Conservation (phyloP, 2,113 vertebrate species). For the Indicator maculatus region DNA sequence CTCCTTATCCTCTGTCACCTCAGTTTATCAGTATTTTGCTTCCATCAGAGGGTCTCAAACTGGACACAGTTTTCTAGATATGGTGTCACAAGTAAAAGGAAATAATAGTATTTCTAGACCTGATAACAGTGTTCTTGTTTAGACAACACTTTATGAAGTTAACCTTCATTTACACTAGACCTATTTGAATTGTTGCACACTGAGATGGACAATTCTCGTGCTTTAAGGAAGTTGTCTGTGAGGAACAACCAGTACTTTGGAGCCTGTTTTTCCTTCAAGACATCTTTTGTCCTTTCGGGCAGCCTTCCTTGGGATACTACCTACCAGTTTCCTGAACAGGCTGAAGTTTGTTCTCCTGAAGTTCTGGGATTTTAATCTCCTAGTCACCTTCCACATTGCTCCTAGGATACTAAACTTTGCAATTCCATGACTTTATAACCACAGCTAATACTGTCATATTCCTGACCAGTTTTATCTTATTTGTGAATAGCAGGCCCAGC, state of each 20-base stretch:
- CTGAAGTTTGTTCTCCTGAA: no score
- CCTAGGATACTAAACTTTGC: no score
- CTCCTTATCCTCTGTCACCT: background rate
- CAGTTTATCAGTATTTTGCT: background rate
- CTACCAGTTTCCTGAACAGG: no score
- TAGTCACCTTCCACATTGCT: no score
- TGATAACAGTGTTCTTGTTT: background rate
- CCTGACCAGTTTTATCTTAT: background rate
- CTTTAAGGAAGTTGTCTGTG: background rate
- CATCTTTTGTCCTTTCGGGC: background rate
- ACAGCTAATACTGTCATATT: background rate
- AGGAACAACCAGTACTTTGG: background rate
- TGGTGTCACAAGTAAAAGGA: background rate
- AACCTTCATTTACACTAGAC: background rate
- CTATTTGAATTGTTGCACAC: background rate
- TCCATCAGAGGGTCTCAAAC: background rate
- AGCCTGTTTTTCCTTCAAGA: background rate
- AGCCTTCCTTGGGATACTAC: background rate
- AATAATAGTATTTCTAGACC: background rate
- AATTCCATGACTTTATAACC: background rate
- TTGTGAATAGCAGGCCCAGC: background rate
- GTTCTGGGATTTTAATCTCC: no score
- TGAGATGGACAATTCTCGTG: background rate
- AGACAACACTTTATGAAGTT: background rate
- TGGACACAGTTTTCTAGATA: background rate